Conservation (phyloP, 2,797 vertebrate genomes). For the Garrulus glandarius region DNA sequence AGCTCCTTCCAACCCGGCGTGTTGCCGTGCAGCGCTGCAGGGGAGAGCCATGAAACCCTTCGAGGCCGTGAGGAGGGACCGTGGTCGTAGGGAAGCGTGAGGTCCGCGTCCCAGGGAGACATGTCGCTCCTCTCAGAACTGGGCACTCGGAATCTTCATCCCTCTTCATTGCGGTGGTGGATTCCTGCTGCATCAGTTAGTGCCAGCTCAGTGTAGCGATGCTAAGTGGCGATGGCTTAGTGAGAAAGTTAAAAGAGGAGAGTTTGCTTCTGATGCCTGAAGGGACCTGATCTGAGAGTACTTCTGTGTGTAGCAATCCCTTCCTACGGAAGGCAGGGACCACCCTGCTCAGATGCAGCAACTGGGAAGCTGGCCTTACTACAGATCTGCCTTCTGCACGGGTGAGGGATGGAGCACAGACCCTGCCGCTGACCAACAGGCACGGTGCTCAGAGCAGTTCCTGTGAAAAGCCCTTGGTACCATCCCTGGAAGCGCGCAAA, state of each 20-base stretch:
- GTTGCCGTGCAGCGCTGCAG: neutral
- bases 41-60: rapidly evolving
- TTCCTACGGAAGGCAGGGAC: rapidly evolving
- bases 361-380: rapidly evolving
- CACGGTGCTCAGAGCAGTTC: rapidly evolving
- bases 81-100: rapidly evolving
- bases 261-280: neutral
- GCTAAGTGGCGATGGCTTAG: neutral
- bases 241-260: neutral
- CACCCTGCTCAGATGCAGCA: rapidly evolving
- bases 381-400: neutral
- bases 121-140: rapidly evolving
- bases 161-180: rapidly evolving
- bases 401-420: rapidly evolving
- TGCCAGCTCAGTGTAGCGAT: rapidly evolving
- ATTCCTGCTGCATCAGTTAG: rapidly evolving
- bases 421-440: neutral
- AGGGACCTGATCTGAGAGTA: neutral
- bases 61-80: rapidly evolving
- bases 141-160: rapidly evolving
- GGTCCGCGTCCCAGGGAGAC: rapidly evolving
- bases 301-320: rapidly evolving
- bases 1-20: neutral
- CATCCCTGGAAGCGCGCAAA: neutral
- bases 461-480: neutral